phyloP scores from a whole-genome alignment of 2,888 invertebrate genomes.

The Acronicta psi region DNA sequence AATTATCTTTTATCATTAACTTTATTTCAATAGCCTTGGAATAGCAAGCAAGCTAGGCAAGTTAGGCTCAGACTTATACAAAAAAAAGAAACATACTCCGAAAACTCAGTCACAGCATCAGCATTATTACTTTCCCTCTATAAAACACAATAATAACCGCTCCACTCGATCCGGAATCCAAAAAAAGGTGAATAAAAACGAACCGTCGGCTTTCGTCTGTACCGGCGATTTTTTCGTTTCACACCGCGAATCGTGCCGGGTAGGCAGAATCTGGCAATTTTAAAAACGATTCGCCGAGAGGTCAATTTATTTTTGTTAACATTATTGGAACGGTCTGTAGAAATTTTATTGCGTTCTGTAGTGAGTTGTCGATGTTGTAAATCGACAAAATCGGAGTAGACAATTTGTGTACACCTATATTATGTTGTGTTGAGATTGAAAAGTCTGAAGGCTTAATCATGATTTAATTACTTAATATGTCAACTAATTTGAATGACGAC shows the following conservation, averaged over 20 bases:
- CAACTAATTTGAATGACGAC: slow-evolving; percentile 1
- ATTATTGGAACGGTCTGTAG: slow-evolving; percentile 51
- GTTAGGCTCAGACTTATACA: not conserved
- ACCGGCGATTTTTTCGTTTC: slow-evolving; percentile 61
- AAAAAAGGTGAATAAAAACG: slow-evolving; percentile 60
- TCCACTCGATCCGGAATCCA: slow-evolving; percentile 50
- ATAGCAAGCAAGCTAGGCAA: too few relatives aligned
- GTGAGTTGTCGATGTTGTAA: slow-evolving; percentile 20
- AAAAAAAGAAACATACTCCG: slow-evolving; percentile 3
- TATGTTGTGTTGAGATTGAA: too few relatives aligned
- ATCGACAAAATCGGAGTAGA: not conserved
- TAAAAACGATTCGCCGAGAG: slow-evolving; percentile 63
- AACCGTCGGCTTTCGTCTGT: slow-evolving; percentile 73
- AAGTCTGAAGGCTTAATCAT: too few relatives aligned
- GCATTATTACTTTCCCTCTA: slow-evolving; percentile 59
- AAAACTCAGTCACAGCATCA: slow-evolving; percentile 40
- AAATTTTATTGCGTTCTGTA: slow-evolving; percentile 50
- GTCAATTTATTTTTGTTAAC: slow-evolving; percentile 64
- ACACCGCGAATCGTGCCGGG: slow-evolving; percentile 59
- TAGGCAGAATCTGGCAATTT: slow-evolving; percentile 69
- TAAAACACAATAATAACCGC: slow-evolving; percentile 58
- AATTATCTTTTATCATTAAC: too few relatives aligned
- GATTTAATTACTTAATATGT: too few relatives aligned
- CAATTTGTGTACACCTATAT: too few relatives aligned
- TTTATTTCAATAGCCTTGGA: too few relatives aligned